Evolutionary conservation across 2,888 invertebrate genomes (phyloP).

Genomic region (Dicroscelio sp.): DNA sequence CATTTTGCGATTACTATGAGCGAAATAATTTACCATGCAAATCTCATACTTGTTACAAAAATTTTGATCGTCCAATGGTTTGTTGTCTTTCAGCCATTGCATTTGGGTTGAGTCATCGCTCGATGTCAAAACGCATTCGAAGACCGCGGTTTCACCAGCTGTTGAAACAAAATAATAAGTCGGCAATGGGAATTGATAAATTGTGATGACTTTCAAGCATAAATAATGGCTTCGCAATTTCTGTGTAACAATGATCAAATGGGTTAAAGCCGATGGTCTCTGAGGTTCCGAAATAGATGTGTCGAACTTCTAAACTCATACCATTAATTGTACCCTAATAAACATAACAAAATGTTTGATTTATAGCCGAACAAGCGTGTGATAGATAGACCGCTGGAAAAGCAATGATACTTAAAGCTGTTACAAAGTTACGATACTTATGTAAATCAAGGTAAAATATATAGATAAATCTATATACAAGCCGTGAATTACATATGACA

Average conservation of each 20-base stretch:
- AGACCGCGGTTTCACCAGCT: conserved; percentile 96
- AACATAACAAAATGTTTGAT: conserved; percentile 20
- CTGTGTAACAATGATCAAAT: conserved; percentile 49
- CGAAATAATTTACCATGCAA: no score
- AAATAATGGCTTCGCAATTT: conserved; percentile 30
- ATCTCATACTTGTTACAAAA: no score
- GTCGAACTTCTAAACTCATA: not conserved
- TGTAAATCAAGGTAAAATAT: conserved; percentile 61
- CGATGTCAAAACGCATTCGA: conserved; percentile 95
- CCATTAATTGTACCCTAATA: conserved; percentile 14
- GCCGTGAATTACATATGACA: conserved; percentile 82
- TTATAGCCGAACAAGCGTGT: conserved; percentile 59
- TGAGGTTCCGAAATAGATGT: conserved; percentile 31
- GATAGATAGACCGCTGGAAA: conserved; percentile 52
- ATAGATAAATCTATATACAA: conserved; percentile 65
- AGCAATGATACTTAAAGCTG: conserved; percentile 78
- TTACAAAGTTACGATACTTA: conserved; percentile 50
- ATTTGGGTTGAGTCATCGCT: conserved; percentile 92
- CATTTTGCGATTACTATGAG: no score
- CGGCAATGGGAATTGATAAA: not conserved
- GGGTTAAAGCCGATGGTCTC: conserved; percentile 59
- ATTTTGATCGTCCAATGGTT: conserved; percentile 95
- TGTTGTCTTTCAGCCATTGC: conserved; percentile 97
- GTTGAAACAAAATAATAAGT: conserved; percentile 79
- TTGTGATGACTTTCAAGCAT: conserved; percentile 54